Conservation (phyloP, 2,888 invertebrate genomes). For the Romanomermis culicivorax region DNA sequence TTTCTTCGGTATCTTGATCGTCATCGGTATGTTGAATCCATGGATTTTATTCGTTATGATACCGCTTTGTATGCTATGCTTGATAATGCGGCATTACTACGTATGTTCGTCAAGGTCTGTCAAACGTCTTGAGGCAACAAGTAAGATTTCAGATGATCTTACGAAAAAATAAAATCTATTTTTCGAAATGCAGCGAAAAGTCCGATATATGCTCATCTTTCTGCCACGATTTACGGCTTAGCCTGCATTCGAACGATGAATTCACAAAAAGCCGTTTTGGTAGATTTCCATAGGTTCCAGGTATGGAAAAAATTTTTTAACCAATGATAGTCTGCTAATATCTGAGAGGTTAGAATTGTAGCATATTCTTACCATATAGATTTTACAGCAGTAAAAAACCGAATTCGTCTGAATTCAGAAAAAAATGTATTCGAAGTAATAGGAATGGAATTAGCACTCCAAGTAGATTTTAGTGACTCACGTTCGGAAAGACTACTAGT, state of each 20-base stretch:
- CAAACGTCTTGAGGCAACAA: slow-evolving; percentile 38
- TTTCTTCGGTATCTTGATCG: slow-evolving; percentile 39
- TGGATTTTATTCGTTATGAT: slow-evolving; percentile 50
- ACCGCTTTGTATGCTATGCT: slow-evolving; percentile 49
- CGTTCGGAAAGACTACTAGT: no score
- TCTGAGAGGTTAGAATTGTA: no score
- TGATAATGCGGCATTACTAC: slow-evolving; percentile 51
- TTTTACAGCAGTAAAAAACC: no score
- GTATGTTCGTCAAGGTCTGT: slow-evolving; percentile 55
- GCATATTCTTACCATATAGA: no score
- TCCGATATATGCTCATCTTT: slow-evolving; percentile 81
- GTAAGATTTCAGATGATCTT: no score
- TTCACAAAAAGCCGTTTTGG: slow-evolving; percentile 51
- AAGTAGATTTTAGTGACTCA: no score
- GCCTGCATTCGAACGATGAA: slow-evolving; percentile 72
- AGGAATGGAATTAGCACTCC: no score
- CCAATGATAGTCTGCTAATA: neutral
- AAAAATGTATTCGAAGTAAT: no score
- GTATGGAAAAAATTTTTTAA: slow-evolving; percentile 10
- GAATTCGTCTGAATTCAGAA: no score
- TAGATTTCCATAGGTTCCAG: slow-evolving; percentile 31
- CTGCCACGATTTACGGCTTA: slow-evolving; percentile 65
- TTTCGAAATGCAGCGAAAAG: slow-evolving; percentile 43
- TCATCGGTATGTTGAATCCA: slow-evolving; percentile 51
- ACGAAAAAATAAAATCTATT: no score